Evolutionary conservation across 1,140 invertebrate genomes (phyloP).

Genomic region (Cylas formicarius): DNA sequence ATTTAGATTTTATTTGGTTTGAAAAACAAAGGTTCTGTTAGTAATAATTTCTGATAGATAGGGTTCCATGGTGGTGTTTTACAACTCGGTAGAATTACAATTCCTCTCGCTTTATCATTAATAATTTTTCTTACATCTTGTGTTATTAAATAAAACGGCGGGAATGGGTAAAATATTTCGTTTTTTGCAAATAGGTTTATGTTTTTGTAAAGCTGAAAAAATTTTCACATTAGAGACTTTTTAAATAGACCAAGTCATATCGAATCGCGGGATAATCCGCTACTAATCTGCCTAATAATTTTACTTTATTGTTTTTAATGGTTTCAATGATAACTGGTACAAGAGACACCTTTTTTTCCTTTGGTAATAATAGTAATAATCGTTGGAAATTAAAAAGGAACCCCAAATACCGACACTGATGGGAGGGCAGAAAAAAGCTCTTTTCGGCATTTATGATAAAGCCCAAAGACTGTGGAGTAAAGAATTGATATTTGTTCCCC

Average conservation of each 20-base stretch:
- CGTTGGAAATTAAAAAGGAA: conserved; percentile 1
- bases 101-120: conserved; percentile 11
- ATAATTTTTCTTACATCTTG: conserved; percentile 14
- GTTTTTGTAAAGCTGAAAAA: not conserved
- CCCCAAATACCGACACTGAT: too few relatives aligned
- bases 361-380: conserved; percentile 8
- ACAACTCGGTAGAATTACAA: conserved; percentile 13
- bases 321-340: too few relatives aligned
- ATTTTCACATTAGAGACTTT: not conserved
- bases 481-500: too few relatives aligned
- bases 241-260: too few relatives aligned
- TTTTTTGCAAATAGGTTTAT: not conserved
- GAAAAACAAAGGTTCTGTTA: conserved; percentile 9
- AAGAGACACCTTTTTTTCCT: too few relatives aligned
- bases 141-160: conserved; percentile 9
- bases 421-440: too few relatives aligned
- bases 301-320: too few relatives aligned
- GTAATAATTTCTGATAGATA: conserved; percentile 9
- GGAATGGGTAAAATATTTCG: conserved; percentile 11
- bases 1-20: conserved; percentile 13
- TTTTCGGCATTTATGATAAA: too few relatives aligned
- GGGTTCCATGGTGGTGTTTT: conserved; percentile 12
- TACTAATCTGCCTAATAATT: too few relatives aligned
- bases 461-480: too few relatives aligned
- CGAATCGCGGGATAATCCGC: too few relatives aligned